Evolutionary conservation across 1,140 invertebrate genomes (phyloP).

Genomic region (Apocrypta bakeri): DNA sequence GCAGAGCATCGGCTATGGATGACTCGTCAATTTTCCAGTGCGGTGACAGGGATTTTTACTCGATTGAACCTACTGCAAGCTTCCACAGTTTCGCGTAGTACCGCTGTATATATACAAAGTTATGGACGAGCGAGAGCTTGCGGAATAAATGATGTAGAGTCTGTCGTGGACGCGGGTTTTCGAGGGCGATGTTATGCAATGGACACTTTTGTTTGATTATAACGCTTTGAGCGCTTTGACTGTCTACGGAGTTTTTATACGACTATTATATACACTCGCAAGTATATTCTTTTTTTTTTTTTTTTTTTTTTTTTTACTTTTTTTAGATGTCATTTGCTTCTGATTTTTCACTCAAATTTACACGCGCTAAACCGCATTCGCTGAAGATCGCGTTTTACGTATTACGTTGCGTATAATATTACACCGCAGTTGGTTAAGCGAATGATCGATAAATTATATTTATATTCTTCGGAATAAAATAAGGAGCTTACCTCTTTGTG

Average conservation of each 20-base stretch:
- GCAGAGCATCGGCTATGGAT: background rate
- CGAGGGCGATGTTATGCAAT: background rate
- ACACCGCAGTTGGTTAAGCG: too few species aligned
- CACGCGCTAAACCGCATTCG: too few species aligned
- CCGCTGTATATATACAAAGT: constrained; percentile 9
- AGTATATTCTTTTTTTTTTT: too few species aligned
- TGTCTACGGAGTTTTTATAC: too few species aligned
- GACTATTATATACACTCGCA: too few species aligned
- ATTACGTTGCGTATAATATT: too few species aligned
- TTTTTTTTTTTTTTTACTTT: too few species aligned
- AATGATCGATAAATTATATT: too few species aligned
- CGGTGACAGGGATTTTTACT: constrained; percentile 36
- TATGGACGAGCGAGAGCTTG: background rate
- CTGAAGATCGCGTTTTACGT: too few species aligned
- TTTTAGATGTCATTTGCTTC: too few species aligned
- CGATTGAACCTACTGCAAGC: background rate
- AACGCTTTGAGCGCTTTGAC: background rate
- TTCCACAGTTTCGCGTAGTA: background rate
- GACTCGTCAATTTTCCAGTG: constrained; percentile 28
- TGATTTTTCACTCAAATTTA: too few species aligned
- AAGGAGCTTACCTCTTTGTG: constrained; percentile 68
- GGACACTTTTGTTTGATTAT: background rate
- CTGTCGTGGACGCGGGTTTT: background rate
- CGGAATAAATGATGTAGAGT: constrained; percentile 18
- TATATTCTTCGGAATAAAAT: too few species aligned